Evolutionary conservation across 2,797 vertebrate species (phyloP), one percentile per base, ranked within the genome.

Genomic region (Prunella strophiata): DNA sequence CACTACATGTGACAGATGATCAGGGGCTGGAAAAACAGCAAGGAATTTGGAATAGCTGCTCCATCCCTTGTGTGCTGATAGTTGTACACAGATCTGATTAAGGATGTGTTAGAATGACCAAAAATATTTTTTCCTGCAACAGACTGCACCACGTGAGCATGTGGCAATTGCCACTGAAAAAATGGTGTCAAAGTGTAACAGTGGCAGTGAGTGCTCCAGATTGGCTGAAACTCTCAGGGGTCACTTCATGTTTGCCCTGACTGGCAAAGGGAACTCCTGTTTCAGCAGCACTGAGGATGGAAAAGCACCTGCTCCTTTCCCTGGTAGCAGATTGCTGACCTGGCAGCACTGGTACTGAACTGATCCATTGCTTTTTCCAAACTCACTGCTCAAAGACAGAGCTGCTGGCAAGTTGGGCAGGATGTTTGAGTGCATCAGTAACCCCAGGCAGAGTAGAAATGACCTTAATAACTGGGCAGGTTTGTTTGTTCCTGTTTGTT

Each of bases 281-380:
- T 51, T 40, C 32, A 36, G 51, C 20, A 18, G 13, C 22, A 74
- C 34, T 3, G 7, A 23, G 25, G 32, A 9, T 14, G 65, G 58
- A 16, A 17, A 27, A 73, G 11, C 21, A 23, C 4, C 50, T 58
- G 11, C 52, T 74, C 21, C 8, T 54, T 70, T 26, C n/a, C 19
- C 27, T 25, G 40, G 22, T 5, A 10, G 6, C 12, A 3, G 8
- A 40, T 8, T 76, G 36, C 66, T 67, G 27, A 16, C 11, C 52
- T 62, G 66, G 23, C 22, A n/a, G 2, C 12, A 4, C 1, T n/a
- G 1, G 34, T 10, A 3, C 51, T 0, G 0, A 29, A 11, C 26
- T 0, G 3, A 19, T 21, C 21, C 29, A 0, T 2, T 42, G 50
- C 38, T 5, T 32, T 26, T 26, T 18, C 62, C 66, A 43, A 47